phyloP scores from a whole-genome alignment of 2,888 invertebrate genomes.

The Emmelina monodactyla region DNA sequence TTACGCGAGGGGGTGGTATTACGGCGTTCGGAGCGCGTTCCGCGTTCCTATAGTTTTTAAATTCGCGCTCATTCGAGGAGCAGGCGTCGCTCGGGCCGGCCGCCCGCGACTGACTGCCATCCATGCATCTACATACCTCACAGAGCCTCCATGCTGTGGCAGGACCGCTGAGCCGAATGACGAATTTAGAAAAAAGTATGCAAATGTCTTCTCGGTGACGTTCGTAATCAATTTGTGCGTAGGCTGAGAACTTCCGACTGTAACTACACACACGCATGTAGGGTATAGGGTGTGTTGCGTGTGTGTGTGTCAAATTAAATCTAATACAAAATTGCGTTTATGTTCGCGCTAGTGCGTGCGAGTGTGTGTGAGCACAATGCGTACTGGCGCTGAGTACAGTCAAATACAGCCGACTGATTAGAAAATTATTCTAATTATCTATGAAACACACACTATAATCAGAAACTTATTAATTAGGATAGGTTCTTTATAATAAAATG shows the following conservation, averaged over 20 bases:
- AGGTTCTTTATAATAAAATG: too few species aligned
- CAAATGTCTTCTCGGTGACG: conserved; percentile 59
- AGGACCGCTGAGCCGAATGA: too few species aligned
- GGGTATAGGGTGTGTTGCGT: conserved; percentile 22
- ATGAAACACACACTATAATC: too few species aligned
- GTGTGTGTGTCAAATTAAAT: conserved; percentile 57
- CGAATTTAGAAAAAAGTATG: too few species aligned
- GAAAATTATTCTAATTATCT: too few species aligned
- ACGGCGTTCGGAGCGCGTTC: conserved; percentile 64
- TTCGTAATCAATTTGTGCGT: conserved; percentile 65
- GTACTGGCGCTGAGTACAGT: conserved; percentile 50
- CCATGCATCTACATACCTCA: conserved; percentile 36
- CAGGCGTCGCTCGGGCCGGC: conserved; percentile 53
- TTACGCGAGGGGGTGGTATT: conserved; percentile 81
- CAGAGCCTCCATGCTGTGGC: conserved; percentile 3
- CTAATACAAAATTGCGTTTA: conserved; percentile 68
- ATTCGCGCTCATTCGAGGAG: conserved; percentile 60
- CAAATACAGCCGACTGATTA: conserved; percentile 27
- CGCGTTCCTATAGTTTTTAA: conserved; percentile 63
- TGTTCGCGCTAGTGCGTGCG: conserved; percentile 54
- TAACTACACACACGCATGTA: conserved; percentile 33
- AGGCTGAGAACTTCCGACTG: conserved; percentile 46
- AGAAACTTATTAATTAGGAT: too few species aligned
- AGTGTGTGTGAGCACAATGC: conserved; percentile 59
- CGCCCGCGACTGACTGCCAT: conserved; percentile 47